Percentiles rank a stretch among this genome's conserved stretches.
Evolutionary conservation across 2,888 invertebrate species (phyloP).

Genomic region (Tetheella fluctuosa): DNA sequence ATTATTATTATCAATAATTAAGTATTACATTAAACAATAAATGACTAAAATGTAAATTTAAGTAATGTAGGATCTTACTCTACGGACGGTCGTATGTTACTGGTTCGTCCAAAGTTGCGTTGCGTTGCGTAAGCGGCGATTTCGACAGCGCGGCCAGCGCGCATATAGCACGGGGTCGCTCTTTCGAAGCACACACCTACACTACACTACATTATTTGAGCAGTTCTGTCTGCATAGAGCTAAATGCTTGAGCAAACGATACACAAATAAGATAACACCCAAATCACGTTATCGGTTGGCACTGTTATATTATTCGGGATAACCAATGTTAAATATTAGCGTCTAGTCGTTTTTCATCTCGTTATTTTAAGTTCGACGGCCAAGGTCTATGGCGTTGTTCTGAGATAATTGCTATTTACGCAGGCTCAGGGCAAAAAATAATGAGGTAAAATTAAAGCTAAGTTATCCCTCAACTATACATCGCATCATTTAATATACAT

Average conservation of each 20-base stretch:
- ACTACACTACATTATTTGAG: slow-evolving; percentile 68
- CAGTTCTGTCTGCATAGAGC: slow-evolving; percentile 62
- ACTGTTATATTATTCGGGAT: slow-evolving; percentile 35
- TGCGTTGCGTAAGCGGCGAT: slow-evolving; percentile 71
- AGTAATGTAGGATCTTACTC: slow-evolving; percentile 50
- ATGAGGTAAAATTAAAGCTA: slow-evolving; percentile 7
- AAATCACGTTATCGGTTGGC: slow-evolving; percentile 59
- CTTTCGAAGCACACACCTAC: slow-evolving; percentile 74
- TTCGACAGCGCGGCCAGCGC: slow-evolving; percentile 66
- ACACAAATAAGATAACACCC: slow-evolving; percentile 51
- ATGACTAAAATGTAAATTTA: slow-evolving; percentile 30
- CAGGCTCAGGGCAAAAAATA: slow-evolving; percentile 9
- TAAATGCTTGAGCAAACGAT: slow-evolving; percentile 70
- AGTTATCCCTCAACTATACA: background rate
- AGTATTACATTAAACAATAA: background rate
- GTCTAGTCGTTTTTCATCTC: slow-evolving; percentile 24
- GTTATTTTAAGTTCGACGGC: slow-evolving; percentile 33
- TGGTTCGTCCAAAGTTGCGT: slow-evolving; percentile 67
- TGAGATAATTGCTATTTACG: slow-evolving; percentile 13
- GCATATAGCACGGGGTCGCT: slow-evolving; percentile 81
- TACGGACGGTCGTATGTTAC: slow-evolving; percentile 55
- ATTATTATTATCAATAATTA: too few relatives aligned
- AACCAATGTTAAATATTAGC: slow-evolving; percentile 27
- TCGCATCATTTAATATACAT: too few relatives aligned
- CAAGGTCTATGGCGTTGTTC: slow-evolving; percentile 33